A percentile compares a stretch with the other conserved stretches of the same genome.
Evolutionary conservation across 2,113 vertebrate species (phyloP).

Genomic region (Oostethus manadensis): DNA sequence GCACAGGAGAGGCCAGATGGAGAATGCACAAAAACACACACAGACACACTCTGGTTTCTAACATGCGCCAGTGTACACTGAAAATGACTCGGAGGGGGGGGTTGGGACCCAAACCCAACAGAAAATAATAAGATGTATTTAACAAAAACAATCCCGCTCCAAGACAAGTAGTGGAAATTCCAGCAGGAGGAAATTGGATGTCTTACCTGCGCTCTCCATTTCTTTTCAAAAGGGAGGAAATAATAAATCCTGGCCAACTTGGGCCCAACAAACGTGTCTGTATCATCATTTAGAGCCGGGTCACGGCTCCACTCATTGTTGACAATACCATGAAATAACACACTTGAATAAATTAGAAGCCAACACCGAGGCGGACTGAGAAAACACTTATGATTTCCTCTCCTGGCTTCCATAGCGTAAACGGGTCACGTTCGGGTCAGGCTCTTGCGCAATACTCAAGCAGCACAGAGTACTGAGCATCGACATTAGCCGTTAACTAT

Average conservation of each 20-base stretch:
- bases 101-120: background rate
- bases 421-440: constrained; percentile 17
- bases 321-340: background rate
- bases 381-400: background rate
- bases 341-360: background rate
- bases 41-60: background rate
- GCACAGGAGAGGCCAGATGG: constrained; percentile 49
- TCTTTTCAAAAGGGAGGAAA: constrained; percentile 15
- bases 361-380: background rate
- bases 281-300: constrained; percentile 9
- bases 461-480: background rate
- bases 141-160: background rate
- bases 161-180: background rate
- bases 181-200: background rate
- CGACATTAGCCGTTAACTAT: too few relatives aligned
- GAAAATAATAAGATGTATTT: background rate
- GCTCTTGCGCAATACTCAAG: constrained; percentile 3
- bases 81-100: background rate
- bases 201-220: constrained; percentile 11
- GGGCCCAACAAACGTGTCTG: background rate
- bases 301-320: background rate
- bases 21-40: constrained; percentile 18
- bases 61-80: background rate
- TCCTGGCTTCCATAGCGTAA: constrained; percentile 5
- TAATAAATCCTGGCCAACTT: constrained; percentile 4